phyloP scores from a whole-genome alignment of 1,140 invertebrate genomes.

The Tetramorium alpestre region DNA sequence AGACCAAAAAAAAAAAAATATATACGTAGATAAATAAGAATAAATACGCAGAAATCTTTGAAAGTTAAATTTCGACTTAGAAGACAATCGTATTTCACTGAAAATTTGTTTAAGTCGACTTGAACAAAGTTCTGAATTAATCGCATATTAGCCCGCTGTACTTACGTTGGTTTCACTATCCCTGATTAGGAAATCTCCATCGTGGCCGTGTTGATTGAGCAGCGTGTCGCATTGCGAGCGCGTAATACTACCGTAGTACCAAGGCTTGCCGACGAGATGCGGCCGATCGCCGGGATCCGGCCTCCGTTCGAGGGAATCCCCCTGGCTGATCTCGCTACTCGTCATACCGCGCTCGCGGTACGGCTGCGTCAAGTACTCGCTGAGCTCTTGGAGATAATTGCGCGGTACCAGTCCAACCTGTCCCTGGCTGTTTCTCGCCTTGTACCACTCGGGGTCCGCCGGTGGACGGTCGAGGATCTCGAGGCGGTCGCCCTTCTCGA shows the following conservation, averaged over 20 bases:
- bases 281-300: constrained; percentile 87
- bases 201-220: constrained; percentile 96
- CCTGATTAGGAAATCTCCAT: constrained; percentile 99
- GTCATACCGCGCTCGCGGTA: constrained; percentile 88
- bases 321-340: constrained; percentile 84
- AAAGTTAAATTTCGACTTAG: not conserved
- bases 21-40: not conserved
- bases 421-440: constrained; percentile 96
- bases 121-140: not conserved
- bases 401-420: constrained; percentile 97
- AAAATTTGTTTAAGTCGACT: not conserved
- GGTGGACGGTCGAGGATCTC: constrained; percentile 98
- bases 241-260: constrained; percentile 99
- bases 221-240: constrained; percentile 97
- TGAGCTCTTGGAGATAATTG: constrained; percentile 97
- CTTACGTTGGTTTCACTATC: constrained; percentile 99
- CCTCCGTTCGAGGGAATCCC: constrained; percentile 84
- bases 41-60: not conserved
- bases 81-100: not conserved
- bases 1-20: not conserved
- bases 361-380: constrained; percentile 94
- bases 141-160: constrained; percentile 66
- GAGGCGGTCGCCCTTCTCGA: constrained; percentile 97
- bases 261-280: constrained; percentile 92
- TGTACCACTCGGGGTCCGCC: constrained; percentile 99